Evolutionary conservation across 2,888 invertebrate genomes (phyloP), one percentile per base, ranked within the genome.

Genomic region (Cecidostiba fungosa): DNA sequence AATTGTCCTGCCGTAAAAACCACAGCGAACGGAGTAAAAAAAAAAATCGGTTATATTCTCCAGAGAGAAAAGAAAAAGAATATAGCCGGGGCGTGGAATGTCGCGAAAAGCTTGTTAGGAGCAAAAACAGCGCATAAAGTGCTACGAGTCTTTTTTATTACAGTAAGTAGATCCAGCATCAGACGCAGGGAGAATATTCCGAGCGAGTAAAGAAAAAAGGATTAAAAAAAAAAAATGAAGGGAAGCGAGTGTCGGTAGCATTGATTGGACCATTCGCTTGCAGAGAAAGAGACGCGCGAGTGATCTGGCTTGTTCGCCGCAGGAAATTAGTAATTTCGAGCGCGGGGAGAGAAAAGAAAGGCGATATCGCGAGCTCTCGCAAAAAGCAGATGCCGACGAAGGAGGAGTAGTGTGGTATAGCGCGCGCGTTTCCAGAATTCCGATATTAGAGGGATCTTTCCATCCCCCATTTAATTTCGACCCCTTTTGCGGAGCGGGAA

Each of bases 321-420:
- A 90, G 91, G 91, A 91, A 90, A 91, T 91, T 90, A 91, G 90
- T 91, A 90, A 91, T 91, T 91, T 91, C 88, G 86, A 88, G 89
- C 87, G 80, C 12, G 32, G 76, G 23, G 69, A 43, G 73, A 29
- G 74, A 83, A 83, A 66, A 77, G 77, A 83, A 80, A 72, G 86
- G 74, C 77, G 82, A 86, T 86, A 83, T 80, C 83, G 54, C 39
- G 77, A 36, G 39, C 72, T 50, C 3, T 39, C 72, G 54, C 78
- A 78, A 78, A 84, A 84, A 84, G 39, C 73, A 79, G 81, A 77
- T 77, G 73, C 72, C 87, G 88, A 39, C 23, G 74, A 50, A 73
- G 10, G 84, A 29, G 54, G 26, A 77, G 23, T 19, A 26, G 29
- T 32, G 16, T 14, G 6, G 50, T 50, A 66, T 54, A 36, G 32